A percentile compares a stretch with the other conserved stretches of the same genome.
Evolutionary conservation across 1,140 invertebrate genomes (phyloP).

Genomic region (Pogonomyrmex californicus): DNA sequence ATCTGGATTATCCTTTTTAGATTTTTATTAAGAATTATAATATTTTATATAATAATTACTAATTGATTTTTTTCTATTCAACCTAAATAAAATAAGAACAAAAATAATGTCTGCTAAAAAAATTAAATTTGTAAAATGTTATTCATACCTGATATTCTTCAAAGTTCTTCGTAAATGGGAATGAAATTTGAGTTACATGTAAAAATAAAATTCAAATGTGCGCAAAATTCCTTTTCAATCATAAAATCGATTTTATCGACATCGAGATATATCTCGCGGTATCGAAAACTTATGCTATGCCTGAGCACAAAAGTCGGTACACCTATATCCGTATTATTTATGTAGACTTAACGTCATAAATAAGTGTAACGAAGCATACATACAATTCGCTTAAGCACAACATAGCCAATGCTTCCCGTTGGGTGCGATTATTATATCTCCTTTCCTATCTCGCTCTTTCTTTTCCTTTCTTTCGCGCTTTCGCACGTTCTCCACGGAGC

Average conservation of each 20-base stretch:
- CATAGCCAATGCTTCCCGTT: constrained; percentile 56
- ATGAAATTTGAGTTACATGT: background rate
- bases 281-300: constrained; percentile 59
- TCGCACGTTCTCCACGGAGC: background rate
- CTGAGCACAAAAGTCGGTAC: constrained; percentile 43
- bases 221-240: background rate
- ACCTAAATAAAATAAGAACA: background rate
- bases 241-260: constrained; percentile 45
- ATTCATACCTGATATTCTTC: background rate
- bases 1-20: background rate
- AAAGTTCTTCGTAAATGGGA: background rate
- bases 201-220: background rate
- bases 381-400: constrained; percentile 66
- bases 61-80: background rate
- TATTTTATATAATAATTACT: background rate
- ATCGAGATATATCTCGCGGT: constrained; percentile 20
- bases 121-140: constrained; percentile 3
- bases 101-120: background rate
- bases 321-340: constrained; percentile 70
- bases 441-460: background rate
- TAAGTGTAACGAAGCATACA: constrained; percentile 71
- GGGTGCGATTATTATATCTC: constrained; percentile 37
- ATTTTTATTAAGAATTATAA: background rate
- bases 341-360: constrained; percentile 60
- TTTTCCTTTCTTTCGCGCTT: background rate